Conservation (phyloP, 2,113 vertebrate species). For the Ophthalmolycus amberensis region DNA sequence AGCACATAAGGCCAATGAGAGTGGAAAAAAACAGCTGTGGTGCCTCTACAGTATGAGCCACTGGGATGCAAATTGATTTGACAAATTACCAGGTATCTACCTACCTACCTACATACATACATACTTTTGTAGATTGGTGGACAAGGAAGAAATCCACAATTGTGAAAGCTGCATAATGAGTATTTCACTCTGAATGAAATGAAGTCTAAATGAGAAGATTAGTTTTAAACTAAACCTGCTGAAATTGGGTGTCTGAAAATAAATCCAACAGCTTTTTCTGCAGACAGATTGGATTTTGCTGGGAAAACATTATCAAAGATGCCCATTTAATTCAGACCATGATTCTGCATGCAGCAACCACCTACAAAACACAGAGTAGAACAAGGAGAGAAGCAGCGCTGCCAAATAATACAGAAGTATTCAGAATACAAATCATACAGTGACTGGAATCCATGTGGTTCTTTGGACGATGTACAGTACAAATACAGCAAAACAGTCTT, state of each 20-base stretch:
- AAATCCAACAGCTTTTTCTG: constrained; percentile 8
- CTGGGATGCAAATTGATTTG: constrained; percentile 19
- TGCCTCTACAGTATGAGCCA: constrained; percentile 3
- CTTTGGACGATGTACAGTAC: background rate
- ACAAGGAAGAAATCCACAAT: constrained; percentile 1
- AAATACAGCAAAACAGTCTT: constrained; percentile 15
- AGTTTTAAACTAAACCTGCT: constrained; percentile 37
- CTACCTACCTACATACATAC: background rate
- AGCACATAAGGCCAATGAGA: constrained; percentile 26
- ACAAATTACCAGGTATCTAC: constrained; percentile 16
- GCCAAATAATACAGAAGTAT: constrained; percentile 16
- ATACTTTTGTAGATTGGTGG: background rate
- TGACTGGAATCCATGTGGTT: background rate
- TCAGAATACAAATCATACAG: constrained; percentile 1
- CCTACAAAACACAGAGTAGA: background rate
- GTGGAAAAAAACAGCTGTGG: constrained; percentile 32
- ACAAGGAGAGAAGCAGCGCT: constrained; percentile 1
- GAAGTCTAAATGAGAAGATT: constrained; percentile 26
- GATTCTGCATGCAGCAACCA: constrained; percentile 33
- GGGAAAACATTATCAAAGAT: constrained; percentile 52
- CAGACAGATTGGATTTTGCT: constrained; percentile 31
- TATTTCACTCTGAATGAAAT: constrained; percentile 37
- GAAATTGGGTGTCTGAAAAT: constrained; percentile 18
- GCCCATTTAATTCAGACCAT: constrained; percentile 50
- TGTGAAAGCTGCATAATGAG: constrained; percentile 1